Evolutionary conservation across 2,888 invertebrate species (phyloP).

Genomic region (Ariolimax columbianus): DNA sequence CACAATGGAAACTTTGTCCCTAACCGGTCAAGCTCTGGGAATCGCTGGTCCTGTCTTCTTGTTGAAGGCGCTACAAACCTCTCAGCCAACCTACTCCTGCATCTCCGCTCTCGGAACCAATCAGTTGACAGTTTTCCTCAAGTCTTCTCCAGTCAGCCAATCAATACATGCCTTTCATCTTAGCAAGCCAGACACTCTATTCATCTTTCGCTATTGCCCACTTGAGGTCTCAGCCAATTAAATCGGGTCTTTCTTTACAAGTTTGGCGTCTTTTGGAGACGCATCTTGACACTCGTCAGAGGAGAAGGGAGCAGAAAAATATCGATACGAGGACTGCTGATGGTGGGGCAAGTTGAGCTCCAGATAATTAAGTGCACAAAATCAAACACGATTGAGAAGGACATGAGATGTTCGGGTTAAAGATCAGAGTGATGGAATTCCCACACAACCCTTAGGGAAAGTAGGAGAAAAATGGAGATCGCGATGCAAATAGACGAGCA

Average conservation of each 20-base stretch:
- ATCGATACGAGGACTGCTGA: slow-evolving; percentile 27
- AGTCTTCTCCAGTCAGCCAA: slow-evolving; percentile 39
- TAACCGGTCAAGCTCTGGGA: slow-evolving; percentile 37
- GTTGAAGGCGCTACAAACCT: slow-evolving; percentile 35
- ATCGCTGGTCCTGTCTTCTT: slow-evolving; percentile 40
- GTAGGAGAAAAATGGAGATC: not conserved
- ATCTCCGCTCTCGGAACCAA: slow-evolving; percentile 40
- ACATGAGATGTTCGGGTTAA: slow-evolving; percentile 23
- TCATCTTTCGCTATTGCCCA: slow-evolving; percentile 40
- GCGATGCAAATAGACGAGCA: not conserved
- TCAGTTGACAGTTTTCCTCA: slow-evolving; percentile 45
- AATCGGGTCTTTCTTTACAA: slow-evolving; percentile 39
- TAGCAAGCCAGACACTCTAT: slow-evolving; percentile 30
- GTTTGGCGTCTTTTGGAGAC: slow-evolving; percentile 49
- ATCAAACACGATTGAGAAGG: slow-evolving; percentile 39
- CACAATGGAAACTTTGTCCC: slow-evolving; percentile 20
- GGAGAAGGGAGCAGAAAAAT: slow-evolving; percentile 26
- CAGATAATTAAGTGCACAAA: slow-evolving; percentile 50
- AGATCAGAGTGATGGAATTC: slow-evolving; percentile 43
- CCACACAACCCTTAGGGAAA: slow-evolving; percentile 8
- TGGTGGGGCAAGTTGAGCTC: slow-evolving; percentile 31
- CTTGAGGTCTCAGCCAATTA: slow-evolving; percentile 51
- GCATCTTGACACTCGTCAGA: slow-evolving; percentile 17
- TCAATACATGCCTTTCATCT: slow-evolving; percentile 46
- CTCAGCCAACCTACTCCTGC: slow-evolving; percentile 34